Conservation (phyloP, 2,797 vertebrate species). For the Rhyacichthys aspro region DNA sequence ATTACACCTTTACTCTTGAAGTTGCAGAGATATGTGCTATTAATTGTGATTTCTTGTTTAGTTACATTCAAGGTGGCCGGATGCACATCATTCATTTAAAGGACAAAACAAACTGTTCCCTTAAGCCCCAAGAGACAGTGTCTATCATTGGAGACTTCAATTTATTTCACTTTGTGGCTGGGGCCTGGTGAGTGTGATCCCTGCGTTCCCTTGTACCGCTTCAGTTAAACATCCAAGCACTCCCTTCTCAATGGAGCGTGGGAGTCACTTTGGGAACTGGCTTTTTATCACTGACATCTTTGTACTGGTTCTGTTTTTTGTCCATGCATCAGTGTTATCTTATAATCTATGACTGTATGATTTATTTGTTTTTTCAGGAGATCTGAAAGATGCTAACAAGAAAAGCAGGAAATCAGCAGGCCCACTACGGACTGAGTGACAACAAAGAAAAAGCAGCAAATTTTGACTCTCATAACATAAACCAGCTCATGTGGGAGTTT, state of each 20-base stretch:
- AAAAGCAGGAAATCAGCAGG: constrained; percentile 37
- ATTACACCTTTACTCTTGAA: no score
- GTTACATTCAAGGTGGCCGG: background rate
- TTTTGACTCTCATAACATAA: background rate
- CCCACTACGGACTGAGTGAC: constrained; percentile 10
- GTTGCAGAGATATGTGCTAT: no score
- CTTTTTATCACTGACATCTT: constrained; percentile 37
- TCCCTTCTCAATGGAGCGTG: constrained; percentile 32
- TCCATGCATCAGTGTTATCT: constrained; percentile 33
- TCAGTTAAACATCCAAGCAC: constrained; percentile 16
- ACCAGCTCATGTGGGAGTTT: background rate
- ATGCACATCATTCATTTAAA: background rate
- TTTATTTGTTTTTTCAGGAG: constrained; percentile 48
- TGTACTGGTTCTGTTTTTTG: constrained; percentile 5
- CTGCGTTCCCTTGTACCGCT: background rate
- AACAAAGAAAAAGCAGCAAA: constrained; percentile 14
- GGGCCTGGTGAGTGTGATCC: constrained; percentile 28
- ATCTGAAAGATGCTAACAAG: constrained; percentile 45
- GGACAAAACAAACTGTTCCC: constrained; percentile 15
- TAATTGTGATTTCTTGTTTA: no score
- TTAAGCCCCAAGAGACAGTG: constrained; percentile 18
- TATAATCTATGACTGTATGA: constrained; percentile 29
- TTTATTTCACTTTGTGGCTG: constrained; percentile 52
- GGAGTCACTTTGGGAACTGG: constrained; percentile 39
- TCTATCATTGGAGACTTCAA: constrained; percentile 20